Conservation (phyloP, 2,113 vertebrate genomes). For the Toxostoma redivivum region DNA sequence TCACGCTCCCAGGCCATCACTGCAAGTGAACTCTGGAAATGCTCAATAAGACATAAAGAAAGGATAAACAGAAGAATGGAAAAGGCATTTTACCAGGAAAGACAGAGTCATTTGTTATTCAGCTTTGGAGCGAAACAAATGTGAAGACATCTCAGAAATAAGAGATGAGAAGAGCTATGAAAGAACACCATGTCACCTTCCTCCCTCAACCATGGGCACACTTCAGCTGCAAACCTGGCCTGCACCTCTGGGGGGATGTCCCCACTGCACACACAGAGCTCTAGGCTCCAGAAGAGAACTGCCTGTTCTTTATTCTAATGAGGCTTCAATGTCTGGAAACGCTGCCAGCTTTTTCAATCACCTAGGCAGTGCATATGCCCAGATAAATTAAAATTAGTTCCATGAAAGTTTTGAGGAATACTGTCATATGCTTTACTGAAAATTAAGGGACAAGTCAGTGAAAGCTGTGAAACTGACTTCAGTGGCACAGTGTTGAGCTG, state of each 20-base stretch:
- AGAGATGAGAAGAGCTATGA: neutral
- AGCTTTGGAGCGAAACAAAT: neutral
- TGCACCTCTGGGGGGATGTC: neutral
- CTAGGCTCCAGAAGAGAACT: neutral
- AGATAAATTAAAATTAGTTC: conserved; percentile 31
- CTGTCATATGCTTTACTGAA: neutral
- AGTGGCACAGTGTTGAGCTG: neutral
- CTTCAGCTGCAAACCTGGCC: neutral
- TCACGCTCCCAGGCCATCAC: conserved; percentile 38
- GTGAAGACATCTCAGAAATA: neutral
- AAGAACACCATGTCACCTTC: neutral
- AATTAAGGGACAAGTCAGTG: neutral
- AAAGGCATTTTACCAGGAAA: conserved; percentile 56
- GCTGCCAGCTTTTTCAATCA: conserved; percentile 1
- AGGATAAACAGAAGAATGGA: conserved; percentile 49
- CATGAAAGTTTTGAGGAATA: neutral
- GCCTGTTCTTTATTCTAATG: neutral
- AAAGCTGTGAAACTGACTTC: neutral
- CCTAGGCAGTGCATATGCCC: neutral
- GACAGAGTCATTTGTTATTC: conserved; percentile 24
- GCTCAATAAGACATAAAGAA: conserved; percentile 21
- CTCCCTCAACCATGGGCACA: neutral
- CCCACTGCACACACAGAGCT: neutral
- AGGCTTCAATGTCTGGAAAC: neutral
- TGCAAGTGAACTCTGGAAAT: conserved; percentile 62